Evolutionary conservation across 2,113 vertebrate genomes (phyloP).

Genomic region (Lipotes vexillifer): DNA sequence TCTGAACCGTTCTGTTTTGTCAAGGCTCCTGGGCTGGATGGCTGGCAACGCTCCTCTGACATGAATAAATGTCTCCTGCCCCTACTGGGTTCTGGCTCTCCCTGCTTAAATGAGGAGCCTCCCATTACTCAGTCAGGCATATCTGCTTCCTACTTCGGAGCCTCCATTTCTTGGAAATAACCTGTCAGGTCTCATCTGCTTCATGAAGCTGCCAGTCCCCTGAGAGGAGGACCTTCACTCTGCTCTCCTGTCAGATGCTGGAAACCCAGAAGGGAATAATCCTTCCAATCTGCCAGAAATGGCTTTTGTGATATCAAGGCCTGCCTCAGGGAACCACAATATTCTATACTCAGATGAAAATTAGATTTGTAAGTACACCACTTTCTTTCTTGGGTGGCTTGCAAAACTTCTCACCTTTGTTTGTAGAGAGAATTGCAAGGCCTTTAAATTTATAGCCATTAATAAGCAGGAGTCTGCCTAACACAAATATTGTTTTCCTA

Average conservation of each 20-base stretch:
- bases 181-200: constrained; percentile 84
- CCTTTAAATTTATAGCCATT: constrained; percentile 69
- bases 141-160: constrained; percentile 76
- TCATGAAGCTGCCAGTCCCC: constrained; percentile 74
- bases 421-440: not conserved
- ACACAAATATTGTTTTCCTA: constrained; percentile 48
- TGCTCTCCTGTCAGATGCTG: constrained; percentile 75
- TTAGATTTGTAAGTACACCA: constrained; percentile 78
- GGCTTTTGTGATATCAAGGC: constrained; percentile 81
- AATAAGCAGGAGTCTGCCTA: constrained; percentile 56
- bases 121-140: constrained; percentile 65
- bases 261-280: constrained; percentile 81
- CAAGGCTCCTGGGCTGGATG: constrained; percentile 20
- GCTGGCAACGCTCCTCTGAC: constrained; percentile 39
- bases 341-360: constrained; percentile 80
- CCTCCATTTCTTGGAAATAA: constrained; percentile 77
- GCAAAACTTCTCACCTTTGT: constrained; percentile 59
- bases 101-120: constrained; percentile 61
- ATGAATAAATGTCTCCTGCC: constrained; percentile 61
- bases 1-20: constrained; percentile 52
- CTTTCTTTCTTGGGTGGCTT: constrained; percentile 71
- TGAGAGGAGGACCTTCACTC: constrained; percentile 74
- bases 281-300: constrained; percentile 83
- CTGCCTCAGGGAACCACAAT: constrained; percentile 78
- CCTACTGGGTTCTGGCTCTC: constrained; percentile 59